phyloP scores from a whole-genome alignment of 2,113 vertebrate species.

The Spea multiplicata region DNA sequence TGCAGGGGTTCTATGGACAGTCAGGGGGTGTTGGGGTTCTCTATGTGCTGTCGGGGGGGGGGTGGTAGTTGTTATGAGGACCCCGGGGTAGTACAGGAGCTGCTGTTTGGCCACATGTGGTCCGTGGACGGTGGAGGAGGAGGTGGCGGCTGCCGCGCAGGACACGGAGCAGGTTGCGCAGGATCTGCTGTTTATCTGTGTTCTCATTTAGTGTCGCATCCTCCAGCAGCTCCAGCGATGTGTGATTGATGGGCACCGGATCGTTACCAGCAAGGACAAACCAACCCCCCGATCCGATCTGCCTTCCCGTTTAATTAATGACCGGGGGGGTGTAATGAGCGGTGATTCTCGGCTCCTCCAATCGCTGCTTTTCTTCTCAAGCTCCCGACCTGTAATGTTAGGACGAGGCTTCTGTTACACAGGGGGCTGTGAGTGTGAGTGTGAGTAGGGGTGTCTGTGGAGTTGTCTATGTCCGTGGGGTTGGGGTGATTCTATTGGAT shows the following conservation, averaged over 20 bases:
- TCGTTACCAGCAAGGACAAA: conserved; percentile 38
- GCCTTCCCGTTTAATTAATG: conserved; percentile 32
- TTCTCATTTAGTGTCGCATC: neutral
- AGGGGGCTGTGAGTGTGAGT: neutral
- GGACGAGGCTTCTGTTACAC: neutral
- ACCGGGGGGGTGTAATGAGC: neutral
- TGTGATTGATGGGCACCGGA: conserved; percentile 18
- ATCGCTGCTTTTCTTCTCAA: too few species aligned
- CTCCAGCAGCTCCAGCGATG: conserved; percentile 3
- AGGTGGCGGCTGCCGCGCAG: neutral
- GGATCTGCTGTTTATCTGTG: neutral
- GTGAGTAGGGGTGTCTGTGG: too few species aligned
- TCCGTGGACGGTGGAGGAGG: neutral
- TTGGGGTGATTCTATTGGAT: too few species aligned
- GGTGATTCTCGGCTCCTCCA: conserved; percentile 1
- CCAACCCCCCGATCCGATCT: conserved; percentile 21
- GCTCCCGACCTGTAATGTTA: too few species aligned
- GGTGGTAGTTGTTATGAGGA: neutral
- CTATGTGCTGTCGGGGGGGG: neutral
- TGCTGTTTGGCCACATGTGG: neutral
- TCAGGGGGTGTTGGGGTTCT: neutral
- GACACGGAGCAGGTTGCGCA: neutral
- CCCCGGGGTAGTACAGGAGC: too few species aligned
- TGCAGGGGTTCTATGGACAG: neutral
- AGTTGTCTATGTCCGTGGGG: neutral